Conservation (phyloP, 2,797 vertebrate species). For the Pogoniulus pusillus region DNA sequence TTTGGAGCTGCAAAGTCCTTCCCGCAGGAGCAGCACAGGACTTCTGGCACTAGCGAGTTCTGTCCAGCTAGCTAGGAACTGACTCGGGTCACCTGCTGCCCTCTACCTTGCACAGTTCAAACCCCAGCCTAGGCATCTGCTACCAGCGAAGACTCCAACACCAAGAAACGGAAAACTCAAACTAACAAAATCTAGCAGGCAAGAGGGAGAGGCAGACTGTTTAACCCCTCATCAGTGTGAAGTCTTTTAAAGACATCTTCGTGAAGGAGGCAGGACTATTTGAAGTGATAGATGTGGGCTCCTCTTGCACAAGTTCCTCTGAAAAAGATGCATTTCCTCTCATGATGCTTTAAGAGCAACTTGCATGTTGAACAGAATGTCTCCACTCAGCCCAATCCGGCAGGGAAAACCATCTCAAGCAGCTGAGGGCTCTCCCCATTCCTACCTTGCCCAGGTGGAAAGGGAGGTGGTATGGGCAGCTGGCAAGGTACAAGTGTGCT, state of each 20-base stretch:
- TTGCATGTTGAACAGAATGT: neutral
- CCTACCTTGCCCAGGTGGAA: neutral
- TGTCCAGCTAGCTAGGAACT: neutral
- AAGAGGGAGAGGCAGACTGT: neutral
- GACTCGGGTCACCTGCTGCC: too few relatives aligned
- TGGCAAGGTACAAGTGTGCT: neutral
- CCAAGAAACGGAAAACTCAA: neutral
- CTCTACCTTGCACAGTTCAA: neutral
- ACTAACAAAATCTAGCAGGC: neutral
- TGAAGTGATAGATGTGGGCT: neutral
- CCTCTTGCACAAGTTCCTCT: neutral
- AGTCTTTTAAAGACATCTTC: neutral
- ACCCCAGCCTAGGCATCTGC: neutral
- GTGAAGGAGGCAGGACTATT: neutral
- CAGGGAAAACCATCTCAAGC: too few relatives aligned
- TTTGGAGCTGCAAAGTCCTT: neutral
- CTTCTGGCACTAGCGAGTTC: neutral
- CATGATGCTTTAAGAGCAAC: neutral
- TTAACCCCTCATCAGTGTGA: neutral
- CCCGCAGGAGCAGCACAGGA: neutral
- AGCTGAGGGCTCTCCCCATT: neutral
- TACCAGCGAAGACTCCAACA: accelerated
- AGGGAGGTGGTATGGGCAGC: too few relatives aligned
- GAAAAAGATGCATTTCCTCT: neutral
- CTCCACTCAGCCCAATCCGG: neutral